phyloP scores from a whole-genome alignment of 2,888 invertebrate genomes.

The Drosophila koepferae region DNA sequence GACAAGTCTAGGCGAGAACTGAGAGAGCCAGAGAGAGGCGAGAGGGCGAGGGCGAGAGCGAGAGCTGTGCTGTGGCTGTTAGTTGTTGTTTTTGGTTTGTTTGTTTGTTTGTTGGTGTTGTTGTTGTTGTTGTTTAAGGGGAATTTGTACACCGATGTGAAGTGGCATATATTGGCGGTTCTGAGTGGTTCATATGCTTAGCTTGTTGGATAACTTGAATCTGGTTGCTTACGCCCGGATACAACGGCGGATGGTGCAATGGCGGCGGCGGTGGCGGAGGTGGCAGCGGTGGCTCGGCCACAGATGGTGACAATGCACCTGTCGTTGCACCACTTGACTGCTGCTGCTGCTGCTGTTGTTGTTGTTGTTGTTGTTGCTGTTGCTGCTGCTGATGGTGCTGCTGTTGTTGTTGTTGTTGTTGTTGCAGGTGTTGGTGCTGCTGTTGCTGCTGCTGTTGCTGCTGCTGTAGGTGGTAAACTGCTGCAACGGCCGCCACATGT shows the following conservation, averaged over 20 bases:
- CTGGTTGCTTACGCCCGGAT: conserved; percentile 83
- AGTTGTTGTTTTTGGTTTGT: conserved; percentile 30
- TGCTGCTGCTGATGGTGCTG: conserved; percentile 52
- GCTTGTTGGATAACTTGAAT: conserved; percentile 60
- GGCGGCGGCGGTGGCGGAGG: conserved; percentile 55
- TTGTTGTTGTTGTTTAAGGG: conserved; percentile 15
- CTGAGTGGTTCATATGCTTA: conserved; percentile 37
- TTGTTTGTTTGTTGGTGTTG: conserved; percentile 3
- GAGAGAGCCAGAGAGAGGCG: neutral
- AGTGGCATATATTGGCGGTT: conserved; percentile 26
- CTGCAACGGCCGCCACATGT: conserved; percentile 66
- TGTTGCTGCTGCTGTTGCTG: conserved; percentile 57
- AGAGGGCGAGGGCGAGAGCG: neutral
- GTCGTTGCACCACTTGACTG: conserved; percentile 50
- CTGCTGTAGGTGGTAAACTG: conserved; percentile 71
- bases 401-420: conserved; percentile 53
- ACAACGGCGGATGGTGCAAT: conserved; percentile 83
- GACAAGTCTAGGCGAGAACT: conserved; percentile 7
- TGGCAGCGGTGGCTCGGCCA: conserved; percentile 28
- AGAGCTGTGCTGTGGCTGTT: conserved; percentile 24
- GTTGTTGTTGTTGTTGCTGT: conserved; percentile 33
- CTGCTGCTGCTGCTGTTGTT: conserved; percentile 31
- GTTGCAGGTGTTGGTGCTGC: conserved; percentile 49
- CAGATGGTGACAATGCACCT: conserved; percentile 46
- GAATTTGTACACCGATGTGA: conserved; percentile 30